Evolutionary conservation across 2,113 vertebrate species (phyloP).

Genomic region (Eubucco bourcierii): DNA sequence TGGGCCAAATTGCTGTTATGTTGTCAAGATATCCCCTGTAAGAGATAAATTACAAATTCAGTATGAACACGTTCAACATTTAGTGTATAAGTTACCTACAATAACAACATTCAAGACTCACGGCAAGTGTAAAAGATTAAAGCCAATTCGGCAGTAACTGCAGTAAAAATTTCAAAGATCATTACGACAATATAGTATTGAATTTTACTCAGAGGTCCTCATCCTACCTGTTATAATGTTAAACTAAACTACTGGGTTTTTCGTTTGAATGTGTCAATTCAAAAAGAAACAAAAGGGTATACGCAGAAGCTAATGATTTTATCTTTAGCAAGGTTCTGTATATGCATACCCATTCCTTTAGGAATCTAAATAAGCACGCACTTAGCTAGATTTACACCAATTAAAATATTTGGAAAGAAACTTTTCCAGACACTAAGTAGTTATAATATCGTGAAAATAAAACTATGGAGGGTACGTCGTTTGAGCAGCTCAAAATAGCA

Average conservation of each 20-base stretch:
- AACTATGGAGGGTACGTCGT: rapidly evolving
- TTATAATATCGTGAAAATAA: rapidly evolving
- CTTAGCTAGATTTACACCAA: background rate
- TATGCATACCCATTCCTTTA: rapidly evolving
- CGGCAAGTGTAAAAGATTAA: background rate
- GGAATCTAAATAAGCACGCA: too few species aligned
- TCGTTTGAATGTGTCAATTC: rapidly evolving
- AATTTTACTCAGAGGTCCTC: background rate
- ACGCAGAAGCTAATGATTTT: background rate
- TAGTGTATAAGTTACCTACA: background rate
- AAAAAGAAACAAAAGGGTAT: background rate
- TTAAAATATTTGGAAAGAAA: rapidly evolving
- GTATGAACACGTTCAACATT: background rate
- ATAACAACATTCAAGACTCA: background rate
- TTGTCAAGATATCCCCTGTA: conserved; percentile 88
- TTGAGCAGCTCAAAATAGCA: rapidly evolving
- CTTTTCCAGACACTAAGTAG: background rate
- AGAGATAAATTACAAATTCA: conserved; percentile 35
- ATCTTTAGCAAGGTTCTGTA: background rate
- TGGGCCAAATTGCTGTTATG: conserved; percentile 90
- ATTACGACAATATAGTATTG: rapidly evolving
- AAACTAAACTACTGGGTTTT: background rate
- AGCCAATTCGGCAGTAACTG: rapidly evolving
- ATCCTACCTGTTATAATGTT: rapidly evolving
- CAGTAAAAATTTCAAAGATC: background rate